Evolutionary conservation across 2,888 invertebrate genomes (phyloP), one percentile per base, ranked within the genome.

Genomic region (Meta bourneti): DNA sequence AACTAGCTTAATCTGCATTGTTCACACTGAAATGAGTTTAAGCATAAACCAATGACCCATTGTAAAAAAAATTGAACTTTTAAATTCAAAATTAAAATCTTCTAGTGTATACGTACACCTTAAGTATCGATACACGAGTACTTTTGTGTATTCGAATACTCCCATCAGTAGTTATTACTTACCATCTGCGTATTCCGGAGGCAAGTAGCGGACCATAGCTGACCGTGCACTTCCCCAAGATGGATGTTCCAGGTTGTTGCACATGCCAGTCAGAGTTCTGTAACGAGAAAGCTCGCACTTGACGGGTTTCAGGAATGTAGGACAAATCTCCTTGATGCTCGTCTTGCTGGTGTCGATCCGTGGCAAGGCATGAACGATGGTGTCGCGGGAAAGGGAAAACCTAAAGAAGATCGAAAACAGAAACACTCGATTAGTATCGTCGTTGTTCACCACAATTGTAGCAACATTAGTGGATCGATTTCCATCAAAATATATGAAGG

Each of bases 211-310:
- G 94, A 97, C 97, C 95, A 98, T 98, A 0, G 98, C 97, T 13
- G 98, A 96, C 95, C 97, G 97, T 5, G 97, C 96, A 16, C 98
- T 97, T 0, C 98, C 98, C 98, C 98, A 98, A 0, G 97, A 97
- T 0, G 98, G 98, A 95, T 98, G 97, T 93, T 97, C 96, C 94
- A 98, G 95, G 94, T 98, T 98, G 94, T 98, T 98, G 95, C 98
- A 98, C 7, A 98, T 96, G 0, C 98, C 98, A 94, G 98, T 98
- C 94, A 97, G 96, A 49, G 98, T 96, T 19, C 98, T 96, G 95
- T 98, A 98, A 95, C 98, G 98, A 82, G 98, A 98, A 0, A 98
- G 97, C 77, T 97, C 96, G 94, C 98, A 98, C 95, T 98, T 97
- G 49, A 98, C 98, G 94, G 97, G 97, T 0, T 97, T 97, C 94